Percentiles rank a stretch among this genome's conserved stretches.
phyloP scores from a whole-genome alignment of 1,140 invertebrate species.

The Leptopilina clavipes region DNA sequence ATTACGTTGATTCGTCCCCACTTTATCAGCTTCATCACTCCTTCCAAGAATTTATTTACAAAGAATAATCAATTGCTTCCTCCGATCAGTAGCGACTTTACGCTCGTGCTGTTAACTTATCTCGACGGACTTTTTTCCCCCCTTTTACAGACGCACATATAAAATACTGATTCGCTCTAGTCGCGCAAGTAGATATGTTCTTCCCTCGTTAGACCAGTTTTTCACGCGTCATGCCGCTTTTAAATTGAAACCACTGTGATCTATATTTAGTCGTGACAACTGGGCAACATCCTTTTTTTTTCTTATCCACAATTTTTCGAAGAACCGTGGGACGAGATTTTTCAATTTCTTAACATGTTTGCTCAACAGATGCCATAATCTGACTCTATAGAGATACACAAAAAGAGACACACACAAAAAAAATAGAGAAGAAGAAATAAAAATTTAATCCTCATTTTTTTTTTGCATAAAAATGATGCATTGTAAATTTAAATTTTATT shows the following conservation, averaged over 20 bases:
- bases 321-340: slow-evolving; percentile 12
- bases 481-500: no score
- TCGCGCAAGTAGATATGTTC: background rate
- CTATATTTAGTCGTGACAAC: slow-evolving; percentile 48
- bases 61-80: slow-evolving; percentile 25
- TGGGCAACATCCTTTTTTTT: slow-evolving; percentile 22
- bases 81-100: slow-evolving; percentile 35
- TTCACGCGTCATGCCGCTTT: background rate
- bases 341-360: slow-evolving; percentile 4
- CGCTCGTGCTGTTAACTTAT: background rate
- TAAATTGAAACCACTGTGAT: slow-evolving; percentile 38
- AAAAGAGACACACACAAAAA: background rate
- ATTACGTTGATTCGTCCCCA: slow-evolving; percentile 12
- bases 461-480: no score
- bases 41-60: slow-evolving; percentile 20
- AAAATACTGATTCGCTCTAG: background rate
- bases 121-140: background rate
- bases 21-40: background rate
- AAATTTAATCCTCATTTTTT: no score
- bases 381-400: background rate
- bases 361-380: background rate
- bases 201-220: background rate
- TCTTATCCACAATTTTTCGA: background rate
- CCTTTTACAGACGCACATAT: no score
- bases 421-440: no score